A percentile compares a stretch with the other conserved stretches of the same genome.
phyloP scores from a whole-genome alignment of 1,140 invertebrate species.

The Trichomalopsis sarcophagae region DNA sequence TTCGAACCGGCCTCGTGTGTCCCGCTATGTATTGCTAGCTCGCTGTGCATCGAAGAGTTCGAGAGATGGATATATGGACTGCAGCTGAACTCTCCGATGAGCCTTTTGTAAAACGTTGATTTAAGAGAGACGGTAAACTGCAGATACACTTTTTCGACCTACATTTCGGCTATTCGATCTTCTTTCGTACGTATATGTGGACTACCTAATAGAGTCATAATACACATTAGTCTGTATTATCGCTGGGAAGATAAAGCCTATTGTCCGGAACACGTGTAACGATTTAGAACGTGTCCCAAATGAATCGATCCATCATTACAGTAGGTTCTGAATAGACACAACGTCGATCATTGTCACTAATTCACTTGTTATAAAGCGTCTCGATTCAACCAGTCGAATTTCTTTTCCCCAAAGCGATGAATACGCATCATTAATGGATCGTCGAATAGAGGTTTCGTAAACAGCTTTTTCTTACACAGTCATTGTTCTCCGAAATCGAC shows the following conservation, averaged over 20 bases:
- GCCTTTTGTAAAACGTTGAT: background rate
- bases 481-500: too few species aligned
- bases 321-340: background rate
- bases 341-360: background rate
- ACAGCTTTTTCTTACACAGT: too few species aligned
- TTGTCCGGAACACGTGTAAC: too few species aligned
- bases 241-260: background rate
- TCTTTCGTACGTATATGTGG: background rate
- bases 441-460: background rate
- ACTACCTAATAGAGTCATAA: background rate
- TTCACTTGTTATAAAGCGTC: background rate
- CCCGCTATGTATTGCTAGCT: background rate
- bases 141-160: background rate
- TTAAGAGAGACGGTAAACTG: background rate
- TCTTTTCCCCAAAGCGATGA: background rate
- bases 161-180: background rate
- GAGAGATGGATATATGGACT: background rate
- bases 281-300: background rate
- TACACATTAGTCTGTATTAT: background rate
- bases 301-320: background rate
- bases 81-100: background rate
- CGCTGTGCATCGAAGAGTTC: background rate
- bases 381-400: background rate
- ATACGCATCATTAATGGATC: background rate
- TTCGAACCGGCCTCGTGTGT: constrained; percentile 8